These are phyloP conservation scores for Syngnathus scovelli DNA, from an alignment of 2,113 vertebrate genomes.

Conservation along the genomic window DNA sequence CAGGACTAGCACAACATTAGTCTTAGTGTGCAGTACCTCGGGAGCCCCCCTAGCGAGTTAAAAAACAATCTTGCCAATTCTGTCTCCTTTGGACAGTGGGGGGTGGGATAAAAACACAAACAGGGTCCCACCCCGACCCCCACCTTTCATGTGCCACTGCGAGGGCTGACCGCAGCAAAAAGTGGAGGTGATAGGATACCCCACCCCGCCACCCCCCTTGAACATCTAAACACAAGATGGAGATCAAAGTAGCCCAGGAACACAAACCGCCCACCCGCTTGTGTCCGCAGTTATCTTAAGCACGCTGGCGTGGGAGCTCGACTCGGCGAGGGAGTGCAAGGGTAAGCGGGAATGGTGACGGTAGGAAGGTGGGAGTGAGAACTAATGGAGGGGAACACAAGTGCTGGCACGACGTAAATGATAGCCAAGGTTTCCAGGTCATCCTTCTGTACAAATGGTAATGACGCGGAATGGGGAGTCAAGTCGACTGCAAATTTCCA, in stretches of 20 bases:
- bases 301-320: slow-evolving; percentile 60
- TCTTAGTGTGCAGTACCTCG: slow-evolving; percentile 36
- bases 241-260: slow-evolving; percentile 66
- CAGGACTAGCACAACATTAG: slow-evolving; percentile 45
- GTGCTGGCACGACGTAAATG: not conserved
- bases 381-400: not conserved
- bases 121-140: slow-evolving; percentile 55
- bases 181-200: slow-evolving; percentile 76
- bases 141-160: slow-evolving; percentile 67
- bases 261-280: slow-evolving; percentile 68
- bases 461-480: no score
- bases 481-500: no score
- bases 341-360: slow-evolving; percentile 25
- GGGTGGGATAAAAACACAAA: slow-evolving; percentile 71
- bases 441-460: no score
- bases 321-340: slow-evolving; percentile 16
- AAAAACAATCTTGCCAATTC: slow-evolving; percentile 65
- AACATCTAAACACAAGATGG: slow-evolving; percentile 75
- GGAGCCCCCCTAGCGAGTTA: slow-evolving; percentile 55
- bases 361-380: slow-evolving; percentile 30
- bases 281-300: slow-evolving; percentile 69
- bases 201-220: slow-evolving; percentile 35
- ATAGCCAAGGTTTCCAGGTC: not conserved
- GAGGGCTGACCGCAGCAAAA: slow-evolving; percentile 63
- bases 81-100: slow-evolving; percentile 54